Evolutionary conservation across 1,140 invertebrate species (phyloP).

Genomic region (Papilio xuthus): DNA sequence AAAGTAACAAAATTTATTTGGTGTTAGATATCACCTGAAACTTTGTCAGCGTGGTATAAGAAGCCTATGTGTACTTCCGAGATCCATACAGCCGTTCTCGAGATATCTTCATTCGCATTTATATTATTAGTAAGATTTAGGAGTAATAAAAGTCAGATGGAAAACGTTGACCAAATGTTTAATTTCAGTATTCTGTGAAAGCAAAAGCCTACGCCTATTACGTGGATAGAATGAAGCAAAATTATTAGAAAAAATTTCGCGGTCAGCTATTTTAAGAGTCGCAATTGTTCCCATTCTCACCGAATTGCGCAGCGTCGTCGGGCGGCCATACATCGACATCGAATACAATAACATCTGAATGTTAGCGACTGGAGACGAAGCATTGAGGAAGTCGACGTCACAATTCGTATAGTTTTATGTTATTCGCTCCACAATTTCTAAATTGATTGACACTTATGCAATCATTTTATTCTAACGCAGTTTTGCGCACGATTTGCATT

Average conservation of each 20-base stretch:
- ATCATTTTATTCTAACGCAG: not conserved
- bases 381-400: conserved; percentile 26
- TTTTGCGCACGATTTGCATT: conserved; percentile 21
- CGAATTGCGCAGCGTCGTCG: conserved; percentile 10
- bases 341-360: conserved; percentile 21
- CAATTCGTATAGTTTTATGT: conserved; percentile 20
- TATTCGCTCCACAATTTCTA: conserved; percentile 30
- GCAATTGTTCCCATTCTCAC: conserved; percentile 32
- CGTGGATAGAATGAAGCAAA: not conserved
- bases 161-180: too few relatives aligned
- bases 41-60: too few relatives aligned
- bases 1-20: too few relatives aligned
- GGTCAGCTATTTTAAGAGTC: conserved; percentile 23
- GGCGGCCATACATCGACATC: conserved; percentile 8
- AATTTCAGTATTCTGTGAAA: too few relatives aligned
- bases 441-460: conserved; percentile 23
- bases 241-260: conserved; percentile 31
- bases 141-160: too few relatives aligned
- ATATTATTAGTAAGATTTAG: too few relatives aligned
- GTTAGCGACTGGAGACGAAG: conserved; percentile 8
- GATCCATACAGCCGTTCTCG: too few relatives aligned
- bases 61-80: too few relatives aligned
- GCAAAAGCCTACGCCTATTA: too few relatives aligned
- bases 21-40: too few relatives aligned
- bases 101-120: too few relatives aligned